phyloP scores from a whole-genome alignment of 2,113 vertebrate species.

The Gymnobelideus leadbeateri region DNA sequence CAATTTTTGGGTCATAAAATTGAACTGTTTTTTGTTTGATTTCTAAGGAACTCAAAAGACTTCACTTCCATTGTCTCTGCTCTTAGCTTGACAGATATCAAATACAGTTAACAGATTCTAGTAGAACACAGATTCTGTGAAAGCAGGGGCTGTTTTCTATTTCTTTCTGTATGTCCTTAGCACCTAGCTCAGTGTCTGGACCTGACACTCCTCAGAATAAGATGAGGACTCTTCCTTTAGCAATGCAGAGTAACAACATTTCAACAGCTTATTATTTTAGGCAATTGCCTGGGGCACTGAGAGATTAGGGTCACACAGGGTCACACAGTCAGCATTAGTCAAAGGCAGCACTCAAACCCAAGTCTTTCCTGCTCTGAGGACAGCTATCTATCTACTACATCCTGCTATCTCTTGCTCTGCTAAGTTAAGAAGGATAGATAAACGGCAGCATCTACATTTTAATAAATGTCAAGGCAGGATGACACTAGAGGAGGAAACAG shows the following conservation, averaged over 20 bases:
- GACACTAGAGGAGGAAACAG: background rate
- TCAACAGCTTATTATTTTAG: background rate
- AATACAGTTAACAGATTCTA: background rate
- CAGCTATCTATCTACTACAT: background rate
- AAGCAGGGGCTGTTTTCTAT: background rate
- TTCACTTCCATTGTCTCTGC: background rate
- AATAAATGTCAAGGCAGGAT: background rate
- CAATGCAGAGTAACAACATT: background rate
- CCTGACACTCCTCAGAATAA: background rate
- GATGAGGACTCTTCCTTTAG: background rate
- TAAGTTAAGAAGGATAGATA: background rate
- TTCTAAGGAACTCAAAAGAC: conserved; percentile 1
- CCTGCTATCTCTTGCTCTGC: background rate
- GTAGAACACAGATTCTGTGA: background rate
- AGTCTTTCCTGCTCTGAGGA: background rate
- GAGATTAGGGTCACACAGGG: background rate
- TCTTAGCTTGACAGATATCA: conserved; percentile 25
- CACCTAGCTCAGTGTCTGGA: background rate
- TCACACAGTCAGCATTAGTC: background rate
- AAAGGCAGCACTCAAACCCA: conserved; percentile 2
- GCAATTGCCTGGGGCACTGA: background rate
- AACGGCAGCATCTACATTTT: background rate
- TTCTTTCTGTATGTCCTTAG: background rate
- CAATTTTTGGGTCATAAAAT: background rate
- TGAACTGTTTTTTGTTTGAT: conserved; percentile 6